Conservation (phyloP, 2,888 invertebrate genomes). For the Allolobophora icterica region DNA sequence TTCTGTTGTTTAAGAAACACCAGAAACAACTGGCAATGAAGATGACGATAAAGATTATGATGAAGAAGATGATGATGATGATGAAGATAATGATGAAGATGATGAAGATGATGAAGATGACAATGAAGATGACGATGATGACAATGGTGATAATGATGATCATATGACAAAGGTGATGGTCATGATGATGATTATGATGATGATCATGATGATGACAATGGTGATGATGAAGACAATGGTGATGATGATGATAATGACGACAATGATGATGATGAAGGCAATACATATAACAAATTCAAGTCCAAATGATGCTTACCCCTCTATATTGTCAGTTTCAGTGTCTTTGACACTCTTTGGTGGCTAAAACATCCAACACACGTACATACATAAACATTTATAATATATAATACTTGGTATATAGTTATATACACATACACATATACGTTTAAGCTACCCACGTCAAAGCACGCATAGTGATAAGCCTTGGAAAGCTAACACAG, state of each 20-base stretch:
- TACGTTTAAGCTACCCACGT: too few species aligned
- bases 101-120: conserved; percentile 25
- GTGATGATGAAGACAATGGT: neutral
- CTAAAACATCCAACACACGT: conserved; percentile 35
- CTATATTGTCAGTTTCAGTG: conserved; percentile 87
- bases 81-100: neutral
- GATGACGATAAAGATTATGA: too few species aligned
- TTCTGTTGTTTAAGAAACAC: neutral
- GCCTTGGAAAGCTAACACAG: too few species aligned
- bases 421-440: too few species aligned
- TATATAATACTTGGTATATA: neutral
- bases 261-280: conserved; percentile 34
- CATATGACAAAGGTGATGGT: too few species aligned
- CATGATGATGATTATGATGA: too few species aligned
- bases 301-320: conserved; percentile 73
- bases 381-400: neutral
- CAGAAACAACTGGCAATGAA: neutral
- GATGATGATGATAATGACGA: conserved; percentile 37
- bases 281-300: conserved; percentile 4
- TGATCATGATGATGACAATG: neutral
- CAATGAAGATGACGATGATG: conserved; percentile 37
- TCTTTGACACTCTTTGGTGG: conserved; percentile 66
- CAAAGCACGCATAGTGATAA: too few species aligned
- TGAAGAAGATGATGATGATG: too few species aligned
- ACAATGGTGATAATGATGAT: too few species aligned